Evolutionary conservation across 2,888 invertebrate species (phyloP).

Genomic region (Lithophane socia): DNA sequence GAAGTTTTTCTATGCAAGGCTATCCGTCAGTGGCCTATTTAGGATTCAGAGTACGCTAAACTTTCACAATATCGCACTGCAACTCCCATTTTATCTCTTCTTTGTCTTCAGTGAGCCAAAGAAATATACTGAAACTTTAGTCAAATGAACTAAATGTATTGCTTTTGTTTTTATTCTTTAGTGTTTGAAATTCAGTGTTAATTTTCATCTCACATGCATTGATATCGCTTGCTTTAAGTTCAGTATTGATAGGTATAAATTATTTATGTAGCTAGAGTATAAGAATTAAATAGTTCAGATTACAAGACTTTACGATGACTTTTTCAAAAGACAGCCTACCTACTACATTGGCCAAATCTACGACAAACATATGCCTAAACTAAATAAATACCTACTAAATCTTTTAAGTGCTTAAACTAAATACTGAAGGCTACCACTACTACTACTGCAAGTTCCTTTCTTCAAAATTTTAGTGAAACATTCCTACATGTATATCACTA

Average conservation of each 20-base stretch:
- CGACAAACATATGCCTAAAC: not conserved
- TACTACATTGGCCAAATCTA: not conserved
- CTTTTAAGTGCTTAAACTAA: not conserved
- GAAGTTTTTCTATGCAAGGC: slow-evolving; percentile 33
- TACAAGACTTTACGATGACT: not conserved
- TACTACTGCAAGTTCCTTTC: not conserved
- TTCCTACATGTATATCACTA: too few relatives aligned
- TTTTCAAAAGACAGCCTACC: not conserved
- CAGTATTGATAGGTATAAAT: not conserved
- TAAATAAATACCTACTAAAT: not conserved
- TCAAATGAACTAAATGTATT: slow-evolving; percentile 55
- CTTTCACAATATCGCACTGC: slow-evolving; percentile 80
- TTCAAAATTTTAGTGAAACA: not conserved
- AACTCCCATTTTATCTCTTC: slow-evolving; percentile 77
- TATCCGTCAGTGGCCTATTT: slow-evolving; percentile 74
- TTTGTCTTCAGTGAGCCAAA: slow-evolving; percentile 72
- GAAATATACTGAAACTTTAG: slow-evolving; percentile 67
- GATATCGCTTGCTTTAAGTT: not conserved
- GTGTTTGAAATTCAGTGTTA: slow-evolving; percentile 40
- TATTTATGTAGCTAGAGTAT: not conserved
- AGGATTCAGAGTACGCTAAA: slow-evolving; percentile 77
- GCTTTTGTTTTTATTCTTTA: slow-evolving; percentile 27
- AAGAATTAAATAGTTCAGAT: not conserved
- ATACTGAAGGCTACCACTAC: not conserved
- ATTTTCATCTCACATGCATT: slow-evolving; percentile 20